Percentiles rank a stretch among this genome's conserved stretches.
Conservation (phyloP, 2,797 vertebrate species). For the Alectoris magna region DNA sequence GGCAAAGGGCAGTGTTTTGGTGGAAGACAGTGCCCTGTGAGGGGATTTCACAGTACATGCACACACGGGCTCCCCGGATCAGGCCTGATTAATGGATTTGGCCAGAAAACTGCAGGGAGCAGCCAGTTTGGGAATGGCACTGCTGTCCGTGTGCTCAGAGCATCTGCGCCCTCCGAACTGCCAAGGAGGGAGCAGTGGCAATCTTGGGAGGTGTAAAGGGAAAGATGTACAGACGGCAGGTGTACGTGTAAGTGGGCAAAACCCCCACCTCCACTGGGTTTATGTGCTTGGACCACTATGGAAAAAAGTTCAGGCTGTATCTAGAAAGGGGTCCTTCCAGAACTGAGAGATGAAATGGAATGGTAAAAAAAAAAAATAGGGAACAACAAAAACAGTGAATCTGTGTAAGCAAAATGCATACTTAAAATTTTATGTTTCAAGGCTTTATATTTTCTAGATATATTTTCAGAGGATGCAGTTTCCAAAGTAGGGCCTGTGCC, state of each 20-base stretch:
- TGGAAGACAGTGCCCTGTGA: neutral
- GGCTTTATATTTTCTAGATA: neutral
- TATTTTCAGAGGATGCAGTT: neutral
- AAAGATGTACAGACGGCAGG: neutral
- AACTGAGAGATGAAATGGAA: neutral
- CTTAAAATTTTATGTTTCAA: neutral
- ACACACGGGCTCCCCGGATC: neutral
- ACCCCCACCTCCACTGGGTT: neutral
- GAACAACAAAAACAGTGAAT: neutral
- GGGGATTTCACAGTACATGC: conserved; percentile 1
- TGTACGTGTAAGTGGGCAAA: neutral
- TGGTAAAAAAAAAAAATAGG: neutral
- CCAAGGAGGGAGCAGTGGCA: neutral
- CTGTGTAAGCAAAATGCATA: neutral
- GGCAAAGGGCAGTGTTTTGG: neutral
- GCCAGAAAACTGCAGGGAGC: neutral
- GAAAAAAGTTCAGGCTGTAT: neutral
- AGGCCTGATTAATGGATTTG: conserved; percentile 32
- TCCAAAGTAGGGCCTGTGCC: neutral
- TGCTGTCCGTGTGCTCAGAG: neutral
- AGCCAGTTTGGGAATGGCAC: conserved; percentile 14
- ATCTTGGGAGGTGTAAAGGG: neutral
- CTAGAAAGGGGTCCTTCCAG: neutral
- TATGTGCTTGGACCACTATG: neutral
- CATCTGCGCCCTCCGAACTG: conserved; percentile 24